A percentile compares a stretch with the other conserved stretches of the same genome.
These are phyloP conservation scores for Perccottus glenii DNA, from an alignment of 2,113 vertebrate species.

Conservation along the genomic window DNA sequence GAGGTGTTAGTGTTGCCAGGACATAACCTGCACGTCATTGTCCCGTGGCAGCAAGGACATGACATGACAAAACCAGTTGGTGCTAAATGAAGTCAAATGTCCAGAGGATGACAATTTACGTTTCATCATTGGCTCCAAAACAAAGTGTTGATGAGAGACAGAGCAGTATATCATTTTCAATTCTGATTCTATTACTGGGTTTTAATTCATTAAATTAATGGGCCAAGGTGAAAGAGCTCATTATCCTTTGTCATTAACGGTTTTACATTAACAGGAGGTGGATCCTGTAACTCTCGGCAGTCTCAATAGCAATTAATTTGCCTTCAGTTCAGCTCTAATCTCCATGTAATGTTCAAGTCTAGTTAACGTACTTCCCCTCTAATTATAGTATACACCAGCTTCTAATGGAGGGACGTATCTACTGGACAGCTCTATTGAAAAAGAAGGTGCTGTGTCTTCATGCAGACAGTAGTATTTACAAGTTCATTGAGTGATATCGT, in stretches of 20 bases:
- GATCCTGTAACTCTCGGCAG: constrained; percentile 50
- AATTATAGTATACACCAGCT: no score
- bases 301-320: constrained; percentile 57
- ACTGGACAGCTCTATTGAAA: no score
- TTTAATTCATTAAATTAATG: constrained; percentile 62
- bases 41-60: constrained; percentile 1
- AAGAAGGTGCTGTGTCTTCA: no score
- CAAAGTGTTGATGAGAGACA: not conserved
- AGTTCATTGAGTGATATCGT: no score
- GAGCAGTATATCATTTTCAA: constrained; percentile 8
- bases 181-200: constrained; percentile 43
- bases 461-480: no score
- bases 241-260: constrained; percentile 58
- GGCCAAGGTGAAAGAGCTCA: constrained; percentile 75
- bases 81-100: constrained; percentile 21
- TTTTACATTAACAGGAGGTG: constrained; percentile 38
- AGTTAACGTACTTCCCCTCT: no score
- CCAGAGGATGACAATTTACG: not conserved
- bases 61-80: not conserved
- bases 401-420: no score
- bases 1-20: not conserved
- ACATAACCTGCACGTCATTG: not conserved
- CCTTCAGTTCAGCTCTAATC: not conserved
- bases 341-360: not conserved
- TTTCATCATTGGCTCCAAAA: not conserved